Evolutionary conservation across 2,888 invertebrate genomes (phyloP).

Genomic region (Ophion costatus): DNA sequence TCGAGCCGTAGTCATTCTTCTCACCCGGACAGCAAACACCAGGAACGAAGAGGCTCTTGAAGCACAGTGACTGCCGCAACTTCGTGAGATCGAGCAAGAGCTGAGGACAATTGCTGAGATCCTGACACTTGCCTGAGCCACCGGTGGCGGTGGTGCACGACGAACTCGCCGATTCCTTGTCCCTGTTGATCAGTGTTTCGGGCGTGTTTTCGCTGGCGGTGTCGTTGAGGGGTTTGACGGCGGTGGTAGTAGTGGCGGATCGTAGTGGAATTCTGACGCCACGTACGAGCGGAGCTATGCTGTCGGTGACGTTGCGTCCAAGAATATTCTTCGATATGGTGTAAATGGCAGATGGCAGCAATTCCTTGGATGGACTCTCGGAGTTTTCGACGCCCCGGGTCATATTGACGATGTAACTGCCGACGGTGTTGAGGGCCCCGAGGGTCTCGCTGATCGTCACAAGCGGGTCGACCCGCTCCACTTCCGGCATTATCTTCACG

Average conservation of each 20-base stretch:
- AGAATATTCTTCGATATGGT: conserved; percentile 92
- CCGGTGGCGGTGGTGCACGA: conserved; percentile 93
- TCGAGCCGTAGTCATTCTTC: conserved; percentile 61
- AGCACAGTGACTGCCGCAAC: conserved; percentile 94
- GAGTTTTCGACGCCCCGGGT: conserved; percentile 84
- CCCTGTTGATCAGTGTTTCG: conserved; percentile 84
- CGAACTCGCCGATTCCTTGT: conserved; percentile 84
- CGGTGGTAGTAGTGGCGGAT: conserved; percentile 62
- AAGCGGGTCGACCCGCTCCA: conserved; percentile 80
- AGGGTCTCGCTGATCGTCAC: conserved; percentile 86
- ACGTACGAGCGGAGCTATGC: conserved; percentile 90
- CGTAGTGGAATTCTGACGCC: conserved; percentile 81
- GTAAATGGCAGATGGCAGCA: conserved; percentile 91
- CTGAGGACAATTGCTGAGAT: conserved; percentile 94
- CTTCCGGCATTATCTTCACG: conserved; percentile 64
- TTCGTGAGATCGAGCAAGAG: conserved; percentile 91
- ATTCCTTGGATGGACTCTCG: conserved; percentile 84
- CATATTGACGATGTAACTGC: conserved; percentile 93
- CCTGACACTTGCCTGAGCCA: conserved; percentile 92
- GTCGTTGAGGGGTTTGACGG: conserved; percentile 65
- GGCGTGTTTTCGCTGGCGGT: conserved; percentile 72
- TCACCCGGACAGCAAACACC: conserved; percentile 94
- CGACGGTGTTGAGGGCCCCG: conserved; percentile 94
- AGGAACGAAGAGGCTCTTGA: conserved; percentile 95
- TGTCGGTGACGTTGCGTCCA: conserved; percentile 91